Conservation (phyloP, 2,797 vertebrate species). For the Pteronotus mesoamericanus region DNA sequence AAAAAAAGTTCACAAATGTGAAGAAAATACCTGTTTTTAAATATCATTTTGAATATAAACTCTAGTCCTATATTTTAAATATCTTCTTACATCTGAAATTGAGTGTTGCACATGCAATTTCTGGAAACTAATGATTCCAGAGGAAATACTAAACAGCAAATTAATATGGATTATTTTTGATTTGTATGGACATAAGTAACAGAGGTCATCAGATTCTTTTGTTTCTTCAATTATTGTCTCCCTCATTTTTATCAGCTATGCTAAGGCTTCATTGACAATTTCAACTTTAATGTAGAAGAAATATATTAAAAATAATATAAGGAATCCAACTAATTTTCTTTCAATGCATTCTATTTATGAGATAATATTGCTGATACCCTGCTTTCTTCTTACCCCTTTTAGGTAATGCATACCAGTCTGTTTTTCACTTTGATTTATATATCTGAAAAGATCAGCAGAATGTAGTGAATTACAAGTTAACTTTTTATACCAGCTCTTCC, state of each 20-base stretch:
- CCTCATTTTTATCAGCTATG: conserved; percentile 54
- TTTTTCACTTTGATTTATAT: conserved; percentile 74
- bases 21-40: neutral
- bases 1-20: neutral
- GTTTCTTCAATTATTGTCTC: conserved; percentile 52
- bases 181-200: conserved; percentile 59
- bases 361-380: conserved; percentile 60
- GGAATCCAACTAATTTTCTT: conserved; percentile 68
- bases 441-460: conserved; percentile 70
- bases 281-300: conserved; percentile 51
- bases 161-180: conserved; percentile 63
- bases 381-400: conserved; percentile 33
- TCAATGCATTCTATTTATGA: conserved; percentile 41
- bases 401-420: conserved; percentile 38
- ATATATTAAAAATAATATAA: conserved; percentile 70
- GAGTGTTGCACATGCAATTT: conserved; percentile 6
- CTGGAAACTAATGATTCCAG: conserved; percentile 42
- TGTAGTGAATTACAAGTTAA: conserved; percentile 24
- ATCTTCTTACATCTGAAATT: neutral
- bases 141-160: conserved; percentile 59
- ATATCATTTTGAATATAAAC: neutral
- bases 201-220: conserved; percentile 54
- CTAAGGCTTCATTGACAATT: conserved; percentile 56
- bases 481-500: neutral
- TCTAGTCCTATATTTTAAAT: neutral